phyloP scores from a whole-genome alignment of 2,888 invertebrate genomes.

The Oegoconia quadripuncta region DNA sequence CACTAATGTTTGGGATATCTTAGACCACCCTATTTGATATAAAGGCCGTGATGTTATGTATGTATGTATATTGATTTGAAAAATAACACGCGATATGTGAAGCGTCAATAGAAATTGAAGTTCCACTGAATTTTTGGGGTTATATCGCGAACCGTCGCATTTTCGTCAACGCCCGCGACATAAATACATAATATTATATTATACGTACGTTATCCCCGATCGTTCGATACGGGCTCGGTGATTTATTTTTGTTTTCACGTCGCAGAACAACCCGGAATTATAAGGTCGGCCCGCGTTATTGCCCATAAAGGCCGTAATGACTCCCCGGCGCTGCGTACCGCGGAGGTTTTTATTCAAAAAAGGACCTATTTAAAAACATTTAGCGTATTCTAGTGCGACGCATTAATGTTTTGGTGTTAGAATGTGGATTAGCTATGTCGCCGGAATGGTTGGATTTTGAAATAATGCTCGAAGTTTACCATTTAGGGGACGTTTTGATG shows the following conservation, averaged over 20 bases:
- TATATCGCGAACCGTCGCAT: too few species aligned
- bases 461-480: too few species aligned
- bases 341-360: slow-evolving; percentile 34
- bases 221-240: slow-evolving; percentile 40
- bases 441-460: too few species aligned
- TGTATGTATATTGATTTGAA: too few species aligned
- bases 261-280: slow-evolving; percentile 48
- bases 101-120: not conserved
- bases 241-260: slow-evolving; percentile 57
- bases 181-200: slow-evolving; percentile 14
- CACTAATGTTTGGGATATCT: too few species aligned
- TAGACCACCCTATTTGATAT: too few species aligned
- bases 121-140: too few species aligned
- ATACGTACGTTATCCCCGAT: slow-evolving; percentile 23
- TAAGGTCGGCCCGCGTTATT: slow-evolving; percentile 52
- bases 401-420: not conserved
- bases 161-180: too few species aligned
- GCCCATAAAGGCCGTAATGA: slow-evolving; percentile 52
- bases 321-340: slow-evolving; percentile 29
- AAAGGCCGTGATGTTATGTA: too few species aligned
- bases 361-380: slow-evolving; percentile 7
- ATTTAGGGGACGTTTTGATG: too few species aligned
- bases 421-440: not conserved
- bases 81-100: too few species aligned
- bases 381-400: not conserved